Percentiles rank a stretch among this genome's conserved stretches.
These are phyloP conservation scores for Myzus persicae DNA, from an alignment of 1,140 invertebrate species.

Conservation along the genomic window DNA sequence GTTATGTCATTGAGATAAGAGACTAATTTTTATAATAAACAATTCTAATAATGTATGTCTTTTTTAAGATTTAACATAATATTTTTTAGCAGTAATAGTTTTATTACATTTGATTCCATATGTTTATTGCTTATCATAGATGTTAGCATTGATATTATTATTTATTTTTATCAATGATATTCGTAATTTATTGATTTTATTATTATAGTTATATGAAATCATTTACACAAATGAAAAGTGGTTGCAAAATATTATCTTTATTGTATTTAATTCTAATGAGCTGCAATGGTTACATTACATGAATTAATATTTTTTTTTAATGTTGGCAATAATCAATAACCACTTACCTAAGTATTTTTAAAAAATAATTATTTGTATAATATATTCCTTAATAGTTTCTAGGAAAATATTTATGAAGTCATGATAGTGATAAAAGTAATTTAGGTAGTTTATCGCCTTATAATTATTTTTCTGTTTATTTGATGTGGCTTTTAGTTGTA, in stretches of 20 bases:
- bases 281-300: too few relatives aligned
- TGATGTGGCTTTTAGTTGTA: background rate
- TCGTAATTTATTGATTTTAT: background rate
- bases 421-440: background rate
- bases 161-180: background rate
- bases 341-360: background rate
- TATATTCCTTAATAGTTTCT: background rate
- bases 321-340: background rate
- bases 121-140: background rate
- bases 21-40: too few relatives aligned
- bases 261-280: background rate
- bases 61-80: too few relatives aligned
- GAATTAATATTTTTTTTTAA: background rate
- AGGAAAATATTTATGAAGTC: background rate
- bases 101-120: background rate
- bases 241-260: background rate
- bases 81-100: too few relatives aligned
- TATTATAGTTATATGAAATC: background rate
- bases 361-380: background rate
- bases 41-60: too few relatives aligned
- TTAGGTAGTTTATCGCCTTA: background rate
- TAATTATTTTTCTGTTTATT: background rate
- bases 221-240: background rate
- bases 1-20: too few relatives aligned
- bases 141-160: too few relatives aligned